Conservation (phyloP, 2,888 invertebrate genomes). For the Caenorhabditis parvicauda region DNA sequence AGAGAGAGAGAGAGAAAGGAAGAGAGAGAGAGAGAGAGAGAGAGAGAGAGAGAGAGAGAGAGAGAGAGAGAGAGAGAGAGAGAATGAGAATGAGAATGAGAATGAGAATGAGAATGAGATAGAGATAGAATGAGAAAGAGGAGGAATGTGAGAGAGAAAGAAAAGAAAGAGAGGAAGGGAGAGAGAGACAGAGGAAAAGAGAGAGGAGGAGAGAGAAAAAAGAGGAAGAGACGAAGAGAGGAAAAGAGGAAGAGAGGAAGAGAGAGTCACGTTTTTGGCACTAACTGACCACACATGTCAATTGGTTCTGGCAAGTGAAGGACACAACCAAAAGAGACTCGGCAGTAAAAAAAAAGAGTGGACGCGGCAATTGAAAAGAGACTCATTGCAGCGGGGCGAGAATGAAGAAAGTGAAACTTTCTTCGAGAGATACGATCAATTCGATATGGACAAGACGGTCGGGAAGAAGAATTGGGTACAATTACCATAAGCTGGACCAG, state of each 20-base stretch:
- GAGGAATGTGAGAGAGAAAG: slow-evolving; percentile 2
- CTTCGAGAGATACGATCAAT: too few relatives aligned
- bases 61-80: slow-evolving; percentile 8
- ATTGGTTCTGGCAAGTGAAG: too few relatives aligned
- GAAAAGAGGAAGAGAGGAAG: background rate
- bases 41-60: slow-evolving; percentile 6
- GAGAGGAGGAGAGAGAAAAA: slow-evolving; percentile 3
- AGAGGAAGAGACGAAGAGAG: slow-evolving; percentile 1
- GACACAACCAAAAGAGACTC: too few relatives aligned
- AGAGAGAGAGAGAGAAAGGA: slow-evolving; percentile 4
- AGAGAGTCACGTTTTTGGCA: background rate
- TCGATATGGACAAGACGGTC: too few relatives aligned
- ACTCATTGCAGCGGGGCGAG: too few relatives aligned
- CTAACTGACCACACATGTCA: too few relatives aligned
- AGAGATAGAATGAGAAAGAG: slow-evolving; percentile 8
- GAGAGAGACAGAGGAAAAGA: background rate
- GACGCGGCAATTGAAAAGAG: too few relatives aligned
- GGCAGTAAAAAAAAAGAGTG: too few relatives aligned
- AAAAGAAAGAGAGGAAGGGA: slow-evolving; percentile 2
- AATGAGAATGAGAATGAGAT: slow-evolving; percentile 8
- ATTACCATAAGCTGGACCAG: too few relatives aligned
- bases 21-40: slow-evolving; percentile 7
- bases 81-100: slow-evolving; percentile 7
- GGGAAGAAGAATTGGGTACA: too few relatives aligned
- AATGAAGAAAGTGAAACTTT: too few relatives aligned